Conservation (phyloP, 2,888 invertebrate species). For the Trissolcus brochymenae region DNA sequence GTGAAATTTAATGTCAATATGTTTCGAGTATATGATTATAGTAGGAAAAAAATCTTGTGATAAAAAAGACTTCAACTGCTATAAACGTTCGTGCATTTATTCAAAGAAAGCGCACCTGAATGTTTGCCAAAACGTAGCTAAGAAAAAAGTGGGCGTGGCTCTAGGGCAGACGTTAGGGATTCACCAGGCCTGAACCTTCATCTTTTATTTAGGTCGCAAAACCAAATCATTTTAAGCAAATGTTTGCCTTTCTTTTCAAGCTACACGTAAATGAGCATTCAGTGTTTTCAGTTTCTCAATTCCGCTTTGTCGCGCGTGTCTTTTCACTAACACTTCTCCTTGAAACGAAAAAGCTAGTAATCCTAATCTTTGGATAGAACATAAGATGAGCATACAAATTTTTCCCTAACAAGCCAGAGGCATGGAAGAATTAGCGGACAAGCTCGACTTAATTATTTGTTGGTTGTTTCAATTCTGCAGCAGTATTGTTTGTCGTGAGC, state of each 20-base stretch:
- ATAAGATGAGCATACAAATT: conserved; percentile 43
- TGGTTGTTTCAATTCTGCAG: conserved; percentile 23
- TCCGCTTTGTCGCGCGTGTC: conserved; percentile 24
- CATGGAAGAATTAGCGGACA: conserved; percentile 16
- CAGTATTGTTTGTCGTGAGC: conserved; percentile 1
- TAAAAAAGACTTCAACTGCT: not conserved
- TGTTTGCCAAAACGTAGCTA: conserved; percentile 27
- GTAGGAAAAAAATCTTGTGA: too few species aligned
- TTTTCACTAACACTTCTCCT: conserved; percentile 26
- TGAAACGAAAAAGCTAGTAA: conserved; percentile 17
- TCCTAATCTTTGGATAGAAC: conserved; percentile 32
- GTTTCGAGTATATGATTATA: too few species aligned
- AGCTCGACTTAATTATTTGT: conserved; percentile 29
- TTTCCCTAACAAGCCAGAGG: conserved; percentile 18
- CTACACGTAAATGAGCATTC: conserved; percentile 43
- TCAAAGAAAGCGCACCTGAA: conserved; percentile 13
- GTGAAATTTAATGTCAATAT: too few species aligned
- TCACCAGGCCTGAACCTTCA: conserved; percentile 16
- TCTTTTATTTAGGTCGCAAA: conserved; percentile 59
- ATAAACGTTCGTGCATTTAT: conserved; percentile 1
- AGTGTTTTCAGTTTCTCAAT: conserved; percentile 18
- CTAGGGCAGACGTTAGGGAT: conserved; percentile 17
- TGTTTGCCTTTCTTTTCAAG: conserved; percentile 57
- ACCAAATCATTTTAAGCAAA: conserved; percentile 63
- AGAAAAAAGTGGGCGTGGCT: conserved; percentile 23